Evolutionary conservation across 2,113 vertebrate genomes (phyloP).

Genomic region (Girardinichthys multiradiatus): DNA sequence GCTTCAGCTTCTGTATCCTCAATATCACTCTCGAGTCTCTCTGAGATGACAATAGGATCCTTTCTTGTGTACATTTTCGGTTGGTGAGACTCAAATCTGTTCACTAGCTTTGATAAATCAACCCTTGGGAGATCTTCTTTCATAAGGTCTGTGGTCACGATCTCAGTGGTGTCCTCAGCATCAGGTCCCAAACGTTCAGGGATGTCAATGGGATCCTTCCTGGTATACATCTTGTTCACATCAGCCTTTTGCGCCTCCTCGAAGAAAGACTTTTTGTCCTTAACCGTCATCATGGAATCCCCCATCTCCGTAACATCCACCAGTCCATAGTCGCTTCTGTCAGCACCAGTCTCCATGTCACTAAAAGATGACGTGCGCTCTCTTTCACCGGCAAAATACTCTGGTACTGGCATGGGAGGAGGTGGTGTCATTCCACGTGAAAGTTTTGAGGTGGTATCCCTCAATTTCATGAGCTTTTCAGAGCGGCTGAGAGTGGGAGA

Average conservation of each 20-base stretch:
- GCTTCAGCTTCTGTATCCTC: slow-evolving; percentile 73
- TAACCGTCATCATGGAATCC: slow-evolving; percentile 81
- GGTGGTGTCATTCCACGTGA: slow-evolving; percentile 71
- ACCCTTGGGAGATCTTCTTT: slow-evolving; percentile 80
- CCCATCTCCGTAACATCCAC: slow-evolving; percentile 66
- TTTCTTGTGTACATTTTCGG: slow-evolving; percentile 75
- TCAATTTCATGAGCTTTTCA: slow-evolving; percentile 86
- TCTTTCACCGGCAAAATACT: slow-evolving; percentile 73
- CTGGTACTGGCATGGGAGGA: slow-evolving; percentile 51
- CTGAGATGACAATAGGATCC: slow-evolving; percentile 77
- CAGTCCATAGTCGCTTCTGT: slow-evolving; percentile 59
- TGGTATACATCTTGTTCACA: slow-evolving; percentile 69
- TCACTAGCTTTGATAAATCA: slow-evolving; percentile 75
- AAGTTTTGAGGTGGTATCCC: slow-evolving; percentile 83
- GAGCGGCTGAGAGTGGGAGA: slow-evolving; percentile 84
- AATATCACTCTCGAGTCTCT: slow-evolving; percentile 76
- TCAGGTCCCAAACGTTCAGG: slow-evolving; percentile 74
- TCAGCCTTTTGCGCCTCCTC: slow-evolving; percentile 83
- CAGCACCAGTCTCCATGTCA: slow-evolving; percentile 76
- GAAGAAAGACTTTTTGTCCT: slow-evolving; percentile 81
- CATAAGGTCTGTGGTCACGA: slow-evolving; percentile 58
- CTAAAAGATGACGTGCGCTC: slow-evolving; percentile 77
- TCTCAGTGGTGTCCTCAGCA: slow-evolving; percentile 68
- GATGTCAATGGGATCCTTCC: slow-evolving; percentile 82
- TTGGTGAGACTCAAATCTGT: slow-evolving; percentile 80